Conservation (phyloP, 2,113 vertebrate species). For the Geothlypis trichas region DNA sequence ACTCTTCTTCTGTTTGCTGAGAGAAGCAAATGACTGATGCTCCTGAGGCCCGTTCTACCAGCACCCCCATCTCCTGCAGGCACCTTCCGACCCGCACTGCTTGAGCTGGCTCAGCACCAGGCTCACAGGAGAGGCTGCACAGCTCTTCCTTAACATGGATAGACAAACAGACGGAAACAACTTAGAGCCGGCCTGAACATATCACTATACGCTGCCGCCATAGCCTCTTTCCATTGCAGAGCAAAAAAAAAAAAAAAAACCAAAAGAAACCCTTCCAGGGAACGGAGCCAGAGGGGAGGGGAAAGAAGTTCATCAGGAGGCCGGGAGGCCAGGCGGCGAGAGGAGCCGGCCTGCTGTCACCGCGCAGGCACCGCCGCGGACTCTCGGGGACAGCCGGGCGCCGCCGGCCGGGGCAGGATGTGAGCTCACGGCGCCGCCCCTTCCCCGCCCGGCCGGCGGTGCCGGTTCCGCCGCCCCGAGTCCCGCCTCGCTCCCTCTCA, state of each 20-base stretch:
- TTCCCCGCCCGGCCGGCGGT: neutral
- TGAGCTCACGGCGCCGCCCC: constrained; percentile 42
- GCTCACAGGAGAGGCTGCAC: neutral
- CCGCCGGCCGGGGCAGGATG: neutral
- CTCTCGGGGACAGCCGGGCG: fast-evolving
- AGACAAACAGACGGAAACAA: neutral
- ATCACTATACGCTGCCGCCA: neutral
- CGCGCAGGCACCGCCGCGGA: fast-evolving
- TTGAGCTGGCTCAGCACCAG: neutral
- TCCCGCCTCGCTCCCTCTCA: neutral
- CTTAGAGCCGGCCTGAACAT: neutral
- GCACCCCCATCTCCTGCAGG: fast-evolving
- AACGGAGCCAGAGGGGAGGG: neutral
- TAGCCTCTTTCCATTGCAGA: neutral
- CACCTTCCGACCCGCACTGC: neutral
- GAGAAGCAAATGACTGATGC: neutral
- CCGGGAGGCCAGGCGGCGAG: fast-evolving
- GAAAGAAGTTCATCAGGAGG: fast-evolving
- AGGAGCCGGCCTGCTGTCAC: fast-evolving
- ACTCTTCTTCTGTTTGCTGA: neutral
- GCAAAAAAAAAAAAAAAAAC: neutral
- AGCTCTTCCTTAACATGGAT: fast-evolving
- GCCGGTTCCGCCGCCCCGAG: constrained; percentile 45
- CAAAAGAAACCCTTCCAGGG: too few relatives aligned
- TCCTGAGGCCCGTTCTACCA: fast-evolving